Evolutionary conservation across 2,797 vertebrate species (phyloP), one percentile per base, ranked within the genome.

Genomic region (Coluber constrictor): DNA sequence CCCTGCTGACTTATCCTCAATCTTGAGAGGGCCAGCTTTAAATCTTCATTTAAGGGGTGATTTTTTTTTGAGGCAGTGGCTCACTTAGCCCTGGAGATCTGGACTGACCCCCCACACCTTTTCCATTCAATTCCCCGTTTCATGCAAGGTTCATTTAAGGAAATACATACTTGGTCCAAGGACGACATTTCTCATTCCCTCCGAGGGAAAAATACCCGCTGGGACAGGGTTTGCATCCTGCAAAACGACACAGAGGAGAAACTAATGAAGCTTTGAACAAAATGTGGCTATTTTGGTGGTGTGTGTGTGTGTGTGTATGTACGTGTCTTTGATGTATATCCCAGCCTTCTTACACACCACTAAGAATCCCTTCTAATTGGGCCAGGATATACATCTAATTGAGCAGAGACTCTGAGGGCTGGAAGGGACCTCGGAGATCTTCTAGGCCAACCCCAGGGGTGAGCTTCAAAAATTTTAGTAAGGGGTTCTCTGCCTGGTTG

Each of bases 101-200:
- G 70, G 32, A 32, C 70, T 20, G 32, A 37, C 66, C 11, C n/a
- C 60, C 9, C n/a, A 60, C 20, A 1, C 4, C 66, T n/a, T 70
- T 70, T 32, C n/a, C 66, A 7, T 32, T 32, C 66, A 70, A 9
- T 2, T 3, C 70, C 32, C 32, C 29, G 2, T 43, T 23, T 37
- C 16, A 20, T 8, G 8, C 1, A 16, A 20, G 32, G 16, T 74
- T 15, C 63, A 15, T 2, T 74, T 20, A 37, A 74, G 32, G 0
- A 15, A 37, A 93, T 74, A 97, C 98, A 18, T 96, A 98, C 98
- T 98, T 96, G 47, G 97, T 98, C 98, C 98, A 98, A 55, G 96
- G 97, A 0, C 1, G 96, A 90, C 98, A 98, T 1, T 60, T 66
- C 15, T 95, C 59, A 1, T 97, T 96, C n/a, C 93, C 37, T 23